A percentile compares a stretch with the other conserved stretches of the same genome.
These are phyloP conservation scores for Promerops cafer DNA, from an alignment of 2,113 vertebrate genomes.

Conservation along the genomic window DNA sequence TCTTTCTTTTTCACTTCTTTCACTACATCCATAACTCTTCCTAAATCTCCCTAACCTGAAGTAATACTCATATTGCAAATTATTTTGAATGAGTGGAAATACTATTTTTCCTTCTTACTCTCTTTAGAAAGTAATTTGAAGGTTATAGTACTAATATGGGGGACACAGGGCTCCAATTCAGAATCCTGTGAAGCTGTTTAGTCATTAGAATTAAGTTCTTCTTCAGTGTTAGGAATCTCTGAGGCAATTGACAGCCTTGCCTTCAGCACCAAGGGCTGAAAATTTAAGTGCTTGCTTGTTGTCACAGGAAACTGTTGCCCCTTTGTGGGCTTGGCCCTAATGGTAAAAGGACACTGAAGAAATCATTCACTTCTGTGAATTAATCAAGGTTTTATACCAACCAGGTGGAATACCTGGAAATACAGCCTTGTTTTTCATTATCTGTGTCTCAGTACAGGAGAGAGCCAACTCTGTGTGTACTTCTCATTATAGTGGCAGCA, in stretches of 20 bases:
- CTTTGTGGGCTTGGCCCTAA: neutral
- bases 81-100: neutral
- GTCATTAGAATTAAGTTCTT: neutral
- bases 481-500: neutral
- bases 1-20: neutral
- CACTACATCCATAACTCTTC: neutral
- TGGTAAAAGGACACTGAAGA: neutral
- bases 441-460: neutral
- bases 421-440: neutral
- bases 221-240: neutral
- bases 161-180: neutral
- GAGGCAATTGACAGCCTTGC: neutral
- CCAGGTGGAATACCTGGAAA: neutral
- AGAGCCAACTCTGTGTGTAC: neutral
- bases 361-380: neutral
- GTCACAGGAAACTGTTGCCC: neutral
- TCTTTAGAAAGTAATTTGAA: neutral
- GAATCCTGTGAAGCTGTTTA: neutral
- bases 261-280: neutral
- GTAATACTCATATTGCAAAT: neutral
- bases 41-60: neutral
- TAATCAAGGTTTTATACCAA: neutral
- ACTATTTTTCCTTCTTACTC: neutral
- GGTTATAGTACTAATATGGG: neutral
- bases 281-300: neutral